Evolutionary conservation across 2,113 vertebrate species (phyloP).

Genomic region (Oryzias melastigma): DNA sequence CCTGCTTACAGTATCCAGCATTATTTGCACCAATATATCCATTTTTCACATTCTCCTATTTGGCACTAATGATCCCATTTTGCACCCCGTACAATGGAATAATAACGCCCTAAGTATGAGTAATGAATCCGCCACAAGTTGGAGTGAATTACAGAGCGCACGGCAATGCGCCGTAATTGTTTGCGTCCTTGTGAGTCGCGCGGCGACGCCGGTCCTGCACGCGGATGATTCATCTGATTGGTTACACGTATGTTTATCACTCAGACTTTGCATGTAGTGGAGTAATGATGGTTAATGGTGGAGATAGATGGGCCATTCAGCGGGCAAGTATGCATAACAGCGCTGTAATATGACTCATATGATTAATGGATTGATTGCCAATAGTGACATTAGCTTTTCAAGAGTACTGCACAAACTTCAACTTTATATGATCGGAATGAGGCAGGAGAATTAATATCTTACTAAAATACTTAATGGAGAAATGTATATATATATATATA

Average conservation of each 20-base stretch:
- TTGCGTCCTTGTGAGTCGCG: slow-evolving; percentile 64
- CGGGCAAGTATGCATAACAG: slow-evolving; percentile 49
- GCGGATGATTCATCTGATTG: slow-evolving; percentile 51
- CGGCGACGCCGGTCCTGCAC: slow-evolving; percentile 40
- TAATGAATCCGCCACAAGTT: slow-evolving; percentile 69
- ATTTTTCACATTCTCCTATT: slow-evolving; percentile 74
- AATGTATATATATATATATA: background rate
- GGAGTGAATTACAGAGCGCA: slow-evolving; percentile 38
- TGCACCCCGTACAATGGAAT: slow-evolving; percentile 62
- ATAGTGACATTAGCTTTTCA: background rate
- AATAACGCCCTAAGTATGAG: slow-evolving; percentile 69
- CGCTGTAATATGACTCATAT: slow-evolving; percentile 35
- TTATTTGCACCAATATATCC: slow-evolving; percentile 57
- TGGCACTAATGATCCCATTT: slow-evolving; percentile 72
- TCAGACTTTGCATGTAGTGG: slow-evolving; percentile 56
- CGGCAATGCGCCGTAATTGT: slow-evolving; percentile 53
- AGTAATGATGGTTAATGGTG: slow-evolving; percentile 56
- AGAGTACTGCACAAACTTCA: slow-evolving; percentile 4
- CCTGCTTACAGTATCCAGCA: slow-evolving; percentile 42
- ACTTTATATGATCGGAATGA: too few relatives aligned
- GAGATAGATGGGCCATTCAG: slow-evolving; percentile 54
- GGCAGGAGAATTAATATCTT: background rate
- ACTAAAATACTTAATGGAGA: background rate
- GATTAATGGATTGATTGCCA: slow-evolving; percentile 31
- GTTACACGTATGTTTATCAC: slow-evolving; percentile 60